A percentile compares a stretch with the other conserved stretches of the same genome.
Evolutionary conservation across 2,797 vertebrate species (phyloP).

Genomic region (Karalla daura): DNA sequence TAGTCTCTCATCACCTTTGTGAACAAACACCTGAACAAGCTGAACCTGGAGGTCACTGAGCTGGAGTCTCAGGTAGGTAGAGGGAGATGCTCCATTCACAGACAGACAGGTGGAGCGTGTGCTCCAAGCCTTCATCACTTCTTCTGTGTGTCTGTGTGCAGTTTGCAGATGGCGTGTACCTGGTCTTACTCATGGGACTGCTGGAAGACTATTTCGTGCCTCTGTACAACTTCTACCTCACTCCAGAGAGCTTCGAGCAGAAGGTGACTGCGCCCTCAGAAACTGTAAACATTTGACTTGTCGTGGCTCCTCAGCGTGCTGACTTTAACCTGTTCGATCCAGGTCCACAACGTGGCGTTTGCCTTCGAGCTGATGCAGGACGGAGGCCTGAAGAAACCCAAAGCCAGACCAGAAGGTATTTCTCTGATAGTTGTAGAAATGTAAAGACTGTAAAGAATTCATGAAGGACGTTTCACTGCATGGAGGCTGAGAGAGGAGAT

Average conservation of each 20-base stretch:
- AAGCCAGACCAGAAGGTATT: slow-evolving; percentile 97
- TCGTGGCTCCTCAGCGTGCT: neutral
- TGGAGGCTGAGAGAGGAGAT: neutral
- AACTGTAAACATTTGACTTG: too few relatives aligned
- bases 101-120: neutral
- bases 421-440: neutral
- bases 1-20: slow-evolving; percentile 98
- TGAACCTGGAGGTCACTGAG: slow-evolving; percentile 97
- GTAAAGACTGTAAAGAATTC: slow-evolving; percentile 2
- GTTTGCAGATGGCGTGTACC: slow-evolving; percentile 98
- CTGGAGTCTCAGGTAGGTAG: slow-evolving; percentile 93
- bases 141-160: slow-evolving; percentile 65
- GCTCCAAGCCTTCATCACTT: neutral
- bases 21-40: slow-evolving; percentile 98
- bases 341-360: slow-evolving; percentile 97
- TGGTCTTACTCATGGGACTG: slow-evolving; percentile 97
- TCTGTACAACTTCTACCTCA: slow-evolving; percentile 95
- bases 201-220: slow-evolving; percentile 97
- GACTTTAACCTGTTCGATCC: slow-evolving; percentile 24
- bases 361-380: slow-evolving; percentile 98
- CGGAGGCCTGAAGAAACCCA: slow-evolving; percentile 94
- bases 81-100: neutral
- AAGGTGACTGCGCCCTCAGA: slow-evolving; percentile 86
- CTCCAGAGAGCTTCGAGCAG: slow-evolving; percentile 96
- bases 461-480: neutral